Evolutionary conservation across 1,140 invertebrate genomes (phyloP).

Genomic region (Lepidotrigona ventralis): DNA sequence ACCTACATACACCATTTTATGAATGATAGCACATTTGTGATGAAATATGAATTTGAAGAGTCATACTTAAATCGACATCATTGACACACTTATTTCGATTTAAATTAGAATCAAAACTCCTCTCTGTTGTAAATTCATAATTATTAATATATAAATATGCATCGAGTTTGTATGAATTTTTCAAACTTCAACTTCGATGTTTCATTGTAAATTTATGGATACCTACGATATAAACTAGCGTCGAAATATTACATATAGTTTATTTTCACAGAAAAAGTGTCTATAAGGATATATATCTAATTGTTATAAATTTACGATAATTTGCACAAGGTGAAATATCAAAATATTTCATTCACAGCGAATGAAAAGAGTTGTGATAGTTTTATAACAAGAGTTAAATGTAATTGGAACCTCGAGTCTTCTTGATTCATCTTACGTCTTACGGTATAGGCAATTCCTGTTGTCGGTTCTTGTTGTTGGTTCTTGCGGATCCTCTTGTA

Average conservation of each 20-base stretch:
- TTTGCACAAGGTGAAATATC: neutral
- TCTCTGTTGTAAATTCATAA: too few relatives aligned
- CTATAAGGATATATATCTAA: neutral
- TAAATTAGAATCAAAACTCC: neutral
- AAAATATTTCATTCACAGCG: neutral
- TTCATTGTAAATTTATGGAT: neutral
- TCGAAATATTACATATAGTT: neutral
- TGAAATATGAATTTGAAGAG: neutral
- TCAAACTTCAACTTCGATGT: too few relatives aligned
- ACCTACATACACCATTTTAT: neutral
- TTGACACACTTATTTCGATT: neutral
- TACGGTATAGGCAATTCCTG: neutral
- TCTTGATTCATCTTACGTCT: neutral
- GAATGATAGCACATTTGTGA: neutral
- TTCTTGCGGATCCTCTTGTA: slow-evolving; percentile 14
- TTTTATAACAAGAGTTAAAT: neutral
- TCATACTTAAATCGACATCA: neutral
- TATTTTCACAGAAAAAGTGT: neutral
- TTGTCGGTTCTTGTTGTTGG: neutral
- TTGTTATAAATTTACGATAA: too few relatives aligned
- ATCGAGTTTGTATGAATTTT: too few relatives aligned
- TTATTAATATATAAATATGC: too few relatives aligned
- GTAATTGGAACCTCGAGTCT: neutral
- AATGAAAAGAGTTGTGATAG: neutral
- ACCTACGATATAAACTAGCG: neutral